Conservation (phyloP, 2,113 vertebrate species). For the Oxygymnocypris stewartii region DNA sequence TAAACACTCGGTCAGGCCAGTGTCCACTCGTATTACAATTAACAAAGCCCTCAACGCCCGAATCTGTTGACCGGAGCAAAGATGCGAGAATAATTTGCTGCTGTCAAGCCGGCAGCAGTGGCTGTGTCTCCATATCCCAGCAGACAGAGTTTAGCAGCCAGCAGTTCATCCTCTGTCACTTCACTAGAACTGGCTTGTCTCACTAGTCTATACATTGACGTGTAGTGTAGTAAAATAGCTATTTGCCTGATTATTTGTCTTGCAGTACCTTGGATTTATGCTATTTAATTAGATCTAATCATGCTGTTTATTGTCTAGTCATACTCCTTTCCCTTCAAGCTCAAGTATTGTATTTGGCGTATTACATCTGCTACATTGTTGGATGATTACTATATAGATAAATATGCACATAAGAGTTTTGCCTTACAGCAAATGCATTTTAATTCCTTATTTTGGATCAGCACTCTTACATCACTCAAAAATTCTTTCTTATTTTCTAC, state of each 20-base stretch:
- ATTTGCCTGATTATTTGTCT: not conserved
- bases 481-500: not conserved
- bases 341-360: not conserved
- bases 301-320: not conserved
- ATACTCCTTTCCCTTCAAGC: not conserved
- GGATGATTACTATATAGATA: not conserved
- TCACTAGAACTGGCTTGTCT: not conserved
- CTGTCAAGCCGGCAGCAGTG: not conserved
- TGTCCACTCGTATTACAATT: conserved; percentile 36
- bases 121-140: not conserved
- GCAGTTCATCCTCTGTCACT: not conserved
- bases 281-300: not conserved
- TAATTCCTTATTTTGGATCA: not conserved
- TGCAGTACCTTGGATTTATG: not conserved
- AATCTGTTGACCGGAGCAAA: conserved; percentile 17
- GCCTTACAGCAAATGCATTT: not conserved
- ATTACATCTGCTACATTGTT: not conserved
- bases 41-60: not conserved
- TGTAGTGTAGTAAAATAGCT: not conserved
- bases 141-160: conserved; percentile 25
- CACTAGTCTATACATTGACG: not conserved
- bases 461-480: not conserved
- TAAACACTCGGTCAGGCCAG: conserved; percentile 40
- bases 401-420: not conserved
- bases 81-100: conserved; percentile 14